Evolutionary conservation across 1,140 invertebrate species (phyloP).

Genomic region (Matsumurasca onukii): DNA sequence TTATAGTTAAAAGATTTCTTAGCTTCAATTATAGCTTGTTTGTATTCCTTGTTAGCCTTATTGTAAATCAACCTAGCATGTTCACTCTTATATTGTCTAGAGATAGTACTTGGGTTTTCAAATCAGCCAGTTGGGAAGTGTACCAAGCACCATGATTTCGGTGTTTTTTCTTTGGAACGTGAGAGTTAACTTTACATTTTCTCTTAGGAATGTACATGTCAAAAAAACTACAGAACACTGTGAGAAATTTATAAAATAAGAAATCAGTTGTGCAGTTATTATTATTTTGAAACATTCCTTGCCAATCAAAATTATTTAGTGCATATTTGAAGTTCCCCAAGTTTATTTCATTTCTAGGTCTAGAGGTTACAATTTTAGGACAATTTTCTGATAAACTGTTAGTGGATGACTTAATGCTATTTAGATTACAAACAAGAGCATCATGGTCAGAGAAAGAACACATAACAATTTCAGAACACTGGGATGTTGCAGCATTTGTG

Average conservation of each 20-base stretch:
- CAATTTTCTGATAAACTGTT: neutral
- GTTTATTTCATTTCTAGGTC: neutral
- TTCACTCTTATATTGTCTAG: neutral
- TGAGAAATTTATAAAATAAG: neutral
- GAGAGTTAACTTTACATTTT: neutral
- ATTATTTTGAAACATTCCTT: neutral
- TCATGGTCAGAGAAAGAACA: neutral
- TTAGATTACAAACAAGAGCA: neutral
- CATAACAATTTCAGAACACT: neutral
- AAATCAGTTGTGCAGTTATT: neutral
- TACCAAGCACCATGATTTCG: neutral
- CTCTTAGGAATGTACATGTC: constrained; percentile 2
- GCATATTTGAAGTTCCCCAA: neutral
- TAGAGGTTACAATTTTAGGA: neutral
- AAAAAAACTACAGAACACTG: neutral
- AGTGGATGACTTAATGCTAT: neutral
- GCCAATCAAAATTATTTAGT: neutral
- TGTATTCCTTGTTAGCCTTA: constrained; percentile 1
- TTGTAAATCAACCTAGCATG: neutral
- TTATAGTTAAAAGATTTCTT: neutral
- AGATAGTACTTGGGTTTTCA: neutral
- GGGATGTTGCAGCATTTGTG: neutral
- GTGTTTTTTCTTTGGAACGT: neutral
- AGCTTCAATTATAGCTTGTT: neutral
- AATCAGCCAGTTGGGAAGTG: neutral